Evolutionary conservation across 2,113 vertebrate species (phyloP).

Genomic region (Damaliscus lunatus): DNA sequence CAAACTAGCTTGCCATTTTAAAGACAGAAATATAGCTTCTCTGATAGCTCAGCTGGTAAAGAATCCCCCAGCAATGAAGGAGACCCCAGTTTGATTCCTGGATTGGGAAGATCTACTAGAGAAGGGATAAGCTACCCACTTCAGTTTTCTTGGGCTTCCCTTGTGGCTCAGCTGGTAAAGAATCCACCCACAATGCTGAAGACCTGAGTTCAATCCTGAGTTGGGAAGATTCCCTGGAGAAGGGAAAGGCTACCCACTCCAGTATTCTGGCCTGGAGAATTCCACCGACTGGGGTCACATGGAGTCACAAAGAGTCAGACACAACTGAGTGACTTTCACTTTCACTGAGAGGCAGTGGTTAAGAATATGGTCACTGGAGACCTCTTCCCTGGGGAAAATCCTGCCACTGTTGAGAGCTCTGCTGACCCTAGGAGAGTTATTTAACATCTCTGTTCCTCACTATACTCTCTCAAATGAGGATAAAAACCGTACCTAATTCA

Average conservation of each 20-base stretch:
- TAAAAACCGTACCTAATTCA: neutral
- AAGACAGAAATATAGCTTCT: neutral
- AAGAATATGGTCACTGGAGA: neutral
- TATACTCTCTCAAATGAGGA: neutral
- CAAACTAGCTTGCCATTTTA: slow-evolving; percentile 1
- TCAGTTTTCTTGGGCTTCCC: neutral
- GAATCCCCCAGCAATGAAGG: neutral
- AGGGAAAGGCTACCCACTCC: neutral
- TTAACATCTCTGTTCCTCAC: neutral
- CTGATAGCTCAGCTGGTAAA: neutral
- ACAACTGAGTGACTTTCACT: neutral
- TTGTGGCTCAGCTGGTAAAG: neutral
- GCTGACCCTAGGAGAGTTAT: neutral
- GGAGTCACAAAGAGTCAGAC: neutral
- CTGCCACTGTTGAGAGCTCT: neutral
- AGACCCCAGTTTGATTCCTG: neutral
- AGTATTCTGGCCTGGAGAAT: neutral
- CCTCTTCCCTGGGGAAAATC: neutral
- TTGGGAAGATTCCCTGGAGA: neutral
- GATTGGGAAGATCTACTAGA: neutral
- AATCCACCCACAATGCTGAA: neutral
- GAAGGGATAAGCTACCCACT: neutral
- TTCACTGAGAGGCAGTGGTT: neutral
- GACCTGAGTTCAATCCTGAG: neutral
- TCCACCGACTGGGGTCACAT: neutral